Evolutionary conservation across 2,113 vertebrate genomes (phyloP), one percentile per base, ranked within the genome.

Genomic region (Bettongia penicillata): DNA sequence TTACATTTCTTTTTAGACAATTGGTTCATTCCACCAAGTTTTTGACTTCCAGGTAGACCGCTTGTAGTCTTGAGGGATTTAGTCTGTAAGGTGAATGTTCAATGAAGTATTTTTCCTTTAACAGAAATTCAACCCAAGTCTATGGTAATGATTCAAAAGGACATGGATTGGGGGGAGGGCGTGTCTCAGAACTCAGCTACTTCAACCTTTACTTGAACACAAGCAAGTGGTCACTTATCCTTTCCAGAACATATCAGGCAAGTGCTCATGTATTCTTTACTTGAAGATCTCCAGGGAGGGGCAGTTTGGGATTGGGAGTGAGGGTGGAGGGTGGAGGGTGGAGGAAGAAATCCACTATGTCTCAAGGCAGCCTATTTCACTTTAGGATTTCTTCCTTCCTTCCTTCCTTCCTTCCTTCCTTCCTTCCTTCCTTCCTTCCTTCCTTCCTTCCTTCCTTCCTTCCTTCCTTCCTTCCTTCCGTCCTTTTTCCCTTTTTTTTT

Each of bases 81-180:
- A 84, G n/a, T 43, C 5, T 22, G 7, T 43, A 43, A 84, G n/a
- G 68, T 84, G 19, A 12, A 31, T 89, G 47, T 48, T n/a, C 37
- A 77, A 8, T 68, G 89, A 93, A 94, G 57, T 93, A 9, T 91
- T 23, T 84, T 53, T 93, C 57, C 91, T 90, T 91, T 50, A 92
- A 31, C 47, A 94, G 51, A 53, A 90, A 57, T 94, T 52, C 23
- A 12, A 7, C 89, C 43, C 19, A 43, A 5, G n/a, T 84, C 7
- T 84, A 0, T 43, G n/a, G 19, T 8, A 84, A 84, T 43, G 68
- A 43, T 84, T 43, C n/a, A 84, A 1, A 84, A 22, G 68, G 31
- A 31, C 28, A 37, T 3, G 68, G 37, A 84, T 43, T 8, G 19
- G 68, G 43, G 5, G 19, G 1, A n/a, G 19, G 5, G 1, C n/a